Evolutionary conservation across 2,888 invertebrate species (phyloP).

Genomic region (Drosophila trichaetosa): DNA sequence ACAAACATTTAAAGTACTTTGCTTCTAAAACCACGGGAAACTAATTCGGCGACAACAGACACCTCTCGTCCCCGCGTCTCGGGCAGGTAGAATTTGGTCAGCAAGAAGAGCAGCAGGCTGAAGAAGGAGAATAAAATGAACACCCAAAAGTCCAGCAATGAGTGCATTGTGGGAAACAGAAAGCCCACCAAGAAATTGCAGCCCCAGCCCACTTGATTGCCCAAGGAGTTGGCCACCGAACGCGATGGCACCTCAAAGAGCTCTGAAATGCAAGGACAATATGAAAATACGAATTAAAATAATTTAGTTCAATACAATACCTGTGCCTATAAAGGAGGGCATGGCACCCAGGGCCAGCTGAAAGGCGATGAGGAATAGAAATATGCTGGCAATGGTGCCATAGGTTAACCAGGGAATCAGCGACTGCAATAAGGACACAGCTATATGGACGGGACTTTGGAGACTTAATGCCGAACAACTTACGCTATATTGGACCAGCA

Average conservation of each 20-base stretch:
- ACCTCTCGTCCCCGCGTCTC: slow-evolving; percentile 53
- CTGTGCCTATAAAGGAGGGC: slow-evolving; percentile 61
- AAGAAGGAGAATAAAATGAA: slow-evolving; percentile 52
- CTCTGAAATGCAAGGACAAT: slow-evolving; percentile 56
- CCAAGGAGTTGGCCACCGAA: slow-evolving; percentile 56
- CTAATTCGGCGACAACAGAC: slow-evolving; percentile 37
- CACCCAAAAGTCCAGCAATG: slow-evolving; percentile 43
- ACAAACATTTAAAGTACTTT: slow-evolving; percentile 34
- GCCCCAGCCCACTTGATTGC: slow-evolving; percentile 56
- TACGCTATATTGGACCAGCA: slow-evolving; percentile 41
- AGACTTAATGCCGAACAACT: neutral
- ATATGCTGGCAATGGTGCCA: slow-evolving; percentile 46
- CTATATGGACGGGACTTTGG: neutral
- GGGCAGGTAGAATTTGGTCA: slow-evolving; percentile 50
- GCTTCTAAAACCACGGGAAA: slow-evolving; percentile 49
- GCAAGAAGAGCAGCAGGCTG: slow-evolving; percentile 40
- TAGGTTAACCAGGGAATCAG: slow-evolving; percentile 42
- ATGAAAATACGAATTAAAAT: neutral
- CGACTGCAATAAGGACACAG: slow-evolving; percentile 8
- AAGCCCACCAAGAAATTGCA: slow-evolving; percentile 60
- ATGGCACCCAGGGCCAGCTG: slow-evolving; percentile 56
- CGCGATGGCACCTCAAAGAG: slow-evolving; percentile 60
- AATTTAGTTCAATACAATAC: slow-evolving; percentile 6
- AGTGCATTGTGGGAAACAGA: slow-evolving; percentile 51
- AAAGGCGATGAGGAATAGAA: slow-evolving; percentile 49